Percentiles rank a stretch among this genome's conserved stretches.
Conservation (phyloP, 1,140 invertebrate species). For the Condylostylus longicornis region DNA sequence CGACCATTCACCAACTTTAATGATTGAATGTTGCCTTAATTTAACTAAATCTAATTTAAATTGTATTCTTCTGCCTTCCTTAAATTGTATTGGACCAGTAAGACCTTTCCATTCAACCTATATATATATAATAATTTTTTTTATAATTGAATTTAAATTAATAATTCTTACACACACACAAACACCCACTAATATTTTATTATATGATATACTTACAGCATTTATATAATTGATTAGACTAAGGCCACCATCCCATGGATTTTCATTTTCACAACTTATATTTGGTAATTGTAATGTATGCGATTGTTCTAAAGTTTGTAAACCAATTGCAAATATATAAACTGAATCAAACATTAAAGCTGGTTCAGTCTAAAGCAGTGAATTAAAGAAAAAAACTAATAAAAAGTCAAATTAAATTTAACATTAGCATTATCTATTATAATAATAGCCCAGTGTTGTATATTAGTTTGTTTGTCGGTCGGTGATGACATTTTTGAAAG, state of each 20-base stretch:
- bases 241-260: slow-evolving; percentile 72
- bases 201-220: slow-evolving; percentile 42
- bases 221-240: slow-evolving; percentile 84
- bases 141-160: no score
- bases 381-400: no score
- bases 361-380: slow-evolving; percentile 77
- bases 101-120: slow-evolving; percentile 46
- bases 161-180: no score
- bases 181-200: neutral
- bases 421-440: no score
- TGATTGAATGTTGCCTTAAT: slow-evolving; percentile 57
- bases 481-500: no score
- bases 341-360: slow-evolving; percentile 85
- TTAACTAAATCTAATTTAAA: slow-evolving; percentile 78
- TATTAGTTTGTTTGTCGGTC: no score
- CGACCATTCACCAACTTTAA: slow-evolving; percentile 61
- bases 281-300: slow-evolving; percentile 43
- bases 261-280: slow-evolving; percentile 65
- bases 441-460: no score
- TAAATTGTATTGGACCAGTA: slow-evolving; percentile 79
- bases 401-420: no score
- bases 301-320: slow-evolving; percentile 54
- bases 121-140: neutral
- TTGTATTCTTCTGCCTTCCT: slow-evolving; percentile 62
- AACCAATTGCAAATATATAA: slow-evolving; percentile 69